Percentiles rank a stretch among this genome's conserved stretches.
These are phyloP conservation scores for Xanthorhoe spadicearia DNA, from an alignment of 2,888 invertebrate species.

Conservation along the genomic window DNA sequence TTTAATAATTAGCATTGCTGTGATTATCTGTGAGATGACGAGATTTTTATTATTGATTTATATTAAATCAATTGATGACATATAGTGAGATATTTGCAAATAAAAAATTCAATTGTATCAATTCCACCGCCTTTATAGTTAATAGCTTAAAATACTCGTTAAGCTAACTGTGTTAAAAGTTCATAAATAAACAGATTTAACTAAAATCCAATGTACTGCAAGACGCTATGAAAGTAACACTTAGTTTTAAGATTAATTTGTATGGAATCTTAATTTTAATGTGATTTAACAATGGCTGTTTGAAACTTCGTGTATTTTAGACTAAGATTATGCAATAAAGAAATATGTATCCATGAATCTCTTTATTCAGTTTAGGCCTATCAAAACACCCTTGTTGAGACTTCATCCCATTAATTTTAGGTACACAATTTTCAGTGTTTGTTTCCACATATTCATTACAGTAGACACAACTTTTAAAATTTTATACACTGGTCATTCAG, in stretches of 20 bases:
- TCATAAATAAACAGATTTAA: conserved; percentile 2
- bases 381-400: conserved; percentile 15
- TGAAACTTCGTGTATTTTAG: conserved; percentile 36
- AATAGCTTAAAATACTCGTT: conserved; percentile 2
- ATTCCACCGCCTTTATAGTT: not conserved
- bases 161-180: not conserved
- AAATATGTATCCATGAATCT: conserved; percentile 43
- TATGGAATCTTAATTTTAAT: conserved; percentile 19
- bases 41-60: conserved; percentile 20
- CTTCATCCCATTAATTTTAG: not conserved
- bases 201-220: conserved; percentile 11
- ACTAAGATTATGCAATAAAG: conserved; percentile 44
- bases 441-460: not conserved
- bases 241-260: conserved; percentile 20
- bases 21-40: conserved; percentile 30
- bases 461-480: not conserved
- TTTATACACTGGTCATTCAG: no score
- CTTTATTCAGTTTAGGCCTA: conserved; percentile 47
- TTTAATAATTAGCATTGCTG: conserved; percentile 21
- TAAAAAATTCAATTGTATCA: conserved; percentile 19
- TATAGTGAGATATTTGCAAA: conserved; percentile 23
- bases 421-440: not conserved
- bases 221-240: conserved; percentile 1
- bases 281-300: conserved; percentile 33
- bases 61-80: conserved; percentile 21